phyloP scores from a whole-genome alignment of 2,888 invertebrate species.

The Oeneis ivallda region DNA sequence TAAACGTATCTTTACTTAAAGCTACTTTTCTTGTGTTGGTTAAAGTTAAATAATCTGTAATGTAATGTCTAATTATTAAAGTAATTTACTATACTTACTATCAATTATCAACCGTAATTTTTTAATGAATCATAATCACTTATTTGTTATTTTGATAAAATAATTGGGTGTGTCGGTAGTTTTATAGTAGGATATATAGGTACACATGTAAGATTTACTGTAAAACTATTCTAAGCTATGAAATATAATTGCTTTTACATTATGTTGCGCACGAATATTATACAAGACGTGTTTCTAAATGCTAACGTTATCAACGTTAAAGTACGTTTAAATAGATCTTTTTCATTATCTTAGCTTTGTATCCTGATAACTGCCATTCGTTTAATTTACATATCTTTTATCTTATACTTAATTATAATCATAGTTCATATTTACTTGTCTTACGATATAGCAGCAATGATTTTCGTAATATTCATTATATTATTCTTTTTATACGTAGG shows the following conservation, averaged over 20 bases:
- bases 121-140: not conserved
- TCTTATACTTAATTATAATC: constrained; percentile 3
- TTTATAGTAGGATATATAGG: not conserved
- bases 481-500: not conserved
- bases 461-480: not conserved
- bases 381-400: constrained; percentile 5
- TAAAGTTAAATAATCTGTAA: constrained; percentile 14
- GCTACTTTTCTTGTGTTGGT: constrained; percentile 14
- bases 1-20: constrained; percentile 14
- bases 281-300: not conserved
- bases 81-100: not conserved
- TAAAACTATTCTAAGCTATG: not conserved
- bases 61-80: not conserved
- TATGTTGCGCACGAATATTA: not conserved
- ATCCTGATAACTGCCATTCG: constrained; percentile 21
- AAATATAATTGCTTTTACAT: not conserved
- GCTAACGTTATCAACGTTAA: not conserved
- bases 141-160: constrained; percentile 1
- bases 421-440: not conserved
- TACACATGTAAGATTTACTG: not conserved
- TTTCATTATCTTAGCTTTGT: constrained; percentile 6
- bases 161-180: not conserved
- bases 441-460: not conserved
- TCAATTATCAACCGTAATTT: not conserved
- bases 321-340: not conserved